Evolutionary conservation across 2,888 invertebrate genomes (phyloP), one percentile per base, ranked within the genome.

Genomic region (Platycheirus albimanus): DNA sequence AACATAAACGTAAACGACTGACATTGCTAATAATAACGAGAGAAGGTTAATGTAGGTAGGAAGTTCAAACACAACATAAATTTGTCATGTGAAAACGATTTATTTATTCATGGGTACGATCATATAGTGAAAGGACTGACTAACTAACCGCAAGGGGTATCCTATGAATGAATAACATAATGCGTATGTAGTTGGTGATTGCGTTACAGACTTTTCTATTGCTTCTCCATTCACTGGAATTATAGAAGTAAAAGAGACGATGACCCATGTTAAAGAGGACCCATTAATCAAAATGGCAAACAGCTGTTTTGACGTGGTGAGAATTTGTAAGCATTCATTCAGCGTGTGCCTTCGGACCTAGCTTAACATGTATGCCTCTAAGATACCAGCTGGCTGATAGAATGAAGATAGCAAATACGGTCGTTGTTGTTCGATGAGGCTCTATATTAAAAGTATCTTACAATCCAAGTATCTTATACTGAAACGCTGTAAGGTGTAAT

Each of bases 31-130:
- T 56, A 47, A n/a, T 8, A 15, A 33, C 33, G 56, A 15, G 36
- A 13, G 20, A 30, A 38, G 51, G 54, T 38, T 54, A 54, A 38
- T 28, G 24, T n/a, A 30, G 4, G 17, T 38, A 19, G 52, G 66
- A 67, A 75, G 66, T 67, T 75, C 66, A 66, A 75, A 56, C 67
- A 30, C 28, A 56, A 19, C 49, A 33, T 56, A 28, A 19, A 72
- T 11, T 33, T 38, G 3, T 7, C 6, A 19, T 38, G 5, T 11
- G n/a, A n/a, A n/a, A n/a, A n/a, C 6, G 19, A 17, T 7, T 1
- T 1, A 19, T 43, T 43, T 43, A 36, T 20, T 28, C 11, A 20
- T n/a, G n/a, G n/a, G n/a, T n/a, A 24, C 24, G 7, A 28, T 4
- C 19, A 1, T 30, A 15, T 13, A 24, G 24, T 6, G 24, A 24